Evolutionary conservation across 37 sponge, comb jelly and placozoan species (phyloP).

Genomic region (Axinella damicornis): DNA sequence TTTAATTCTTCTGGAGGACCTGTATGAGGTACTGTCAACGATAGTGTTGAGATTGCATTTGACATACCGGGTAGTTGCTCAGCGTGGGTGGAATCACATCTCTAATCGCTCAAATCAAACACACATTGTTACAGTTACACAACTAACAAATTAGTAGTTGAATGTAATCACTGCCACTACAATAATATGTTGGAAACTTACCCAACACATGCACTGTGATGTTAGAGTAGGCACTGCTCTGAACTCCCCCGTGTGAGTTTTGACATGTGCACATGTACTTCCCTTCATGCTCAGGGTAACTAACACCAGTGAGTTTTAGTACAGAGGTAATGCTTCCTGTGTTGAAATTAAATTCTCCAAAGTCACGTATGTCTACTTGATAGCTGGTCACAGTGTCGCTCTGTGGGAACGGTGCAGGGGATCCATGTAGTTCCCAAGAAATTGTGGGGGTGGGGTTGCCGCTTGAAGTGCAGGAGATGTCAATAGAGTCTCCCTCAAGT

Average conservation of each 20-base stretch:
- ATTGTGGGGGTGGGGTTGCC: conserved; percentile 51
- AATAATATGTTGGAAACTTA: neutral
- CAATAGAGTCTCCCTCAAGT: conserved; percentile 28
- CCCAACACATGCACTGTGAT: conserved; percentile 59
- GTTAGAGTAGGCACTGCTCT: conserved; percentile 13
- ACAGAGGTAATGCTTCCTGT: conserved; percentile 3
- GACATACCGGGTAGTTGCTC: too few species aligned
- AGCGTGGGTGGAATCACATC: too few species aligned
- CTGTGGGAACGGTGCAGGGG: neutral
- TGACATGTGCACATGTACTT: conserved; percentile 22
- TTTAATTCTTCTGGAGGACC: too few species aligned
- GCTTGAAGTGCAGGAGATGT: conserved; percentile 51
- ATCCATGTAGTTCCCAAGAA: conserved; percentile 26
- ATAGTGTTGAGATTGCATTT: too few species aligned
- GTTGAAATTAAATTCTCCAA: neutral
- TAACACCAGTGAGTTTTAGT: conserved; percentile 8
- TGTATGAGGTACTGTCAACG: too few species aligned
- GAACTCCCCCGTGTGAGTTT: neutral
- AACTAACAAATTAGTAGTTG: too few species aligned
- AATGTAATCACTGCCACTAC: too few species aligned
- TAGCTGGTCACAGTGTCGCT: neutral
- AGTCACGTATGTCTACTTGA: neutral
- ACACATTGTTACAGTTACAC: too few species aligned
- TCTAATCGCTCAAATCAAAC: too few species aligned
- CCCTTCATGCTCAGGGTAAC: conserved; percentile 30